Percentiles rank a stretch among this genome's conserved stretches.
Conservation (phyloP, 2,888 invertebrate genomes). For the Eristalinus aeneus region DNA sequence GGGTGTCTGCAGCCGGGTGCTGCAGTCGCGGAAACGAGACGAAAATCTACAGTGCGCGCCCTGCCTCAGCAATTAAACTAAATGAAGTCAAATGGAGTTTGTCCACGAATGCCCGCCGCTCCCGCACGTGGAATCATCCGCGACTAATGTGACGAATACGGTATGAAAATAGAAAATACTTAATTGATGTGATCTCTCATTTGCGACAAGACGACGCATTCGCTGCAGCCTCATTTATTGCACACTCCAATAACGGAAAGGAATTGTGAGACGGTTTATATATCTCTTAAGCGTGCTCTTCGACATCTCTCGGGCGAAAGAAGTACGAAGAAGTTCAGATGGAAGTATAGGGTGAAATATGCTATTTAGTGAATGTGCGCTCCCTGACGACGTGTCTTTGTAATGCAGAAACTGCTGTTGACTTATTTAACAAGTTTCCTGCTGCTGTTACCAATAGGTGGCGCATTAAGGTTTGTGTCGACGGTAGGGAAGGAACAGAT, state of each 20-base stretch:
- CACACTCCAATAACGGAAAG: conserved; percentile 6
- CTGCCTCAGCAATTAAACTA: conserved; percentile 52
- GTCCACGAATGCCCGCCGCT: too few relatives aligned
- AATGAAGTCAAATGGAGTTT: conserved; percentile 66
- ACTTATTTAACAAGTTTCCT: too few relatives aligned
- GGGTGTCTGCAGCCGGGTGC: background rate
- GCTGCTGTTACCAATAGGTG: too few relatives aligned
- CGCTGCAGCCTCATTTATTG: conserved; percentile 20
- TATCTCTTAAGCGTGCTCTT: background rate
- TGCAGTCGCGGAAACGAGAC: conserved; percentile 42
- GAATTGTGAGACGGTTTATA: conserved; percentile 8
- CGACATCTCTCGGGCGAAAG: background rate
- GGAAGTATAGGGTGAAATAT: background rate
- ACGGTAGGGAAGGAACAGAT: too few relatives aligned
- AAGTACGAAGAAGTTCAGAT: background rate
- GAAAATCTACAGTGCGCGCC: conserved; percentile 18
- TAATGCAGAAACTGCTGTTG: too few relatives aligned
- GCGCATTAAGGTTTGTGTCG: too few relatives aligned
- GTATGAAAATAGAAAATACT: conserved; percentile 56
- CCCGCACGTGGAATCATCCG: conserved; percentile 31
- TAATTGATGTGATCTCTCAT: conserved; percentile 55
- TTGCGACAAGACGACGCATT: conserved; percentile 15
- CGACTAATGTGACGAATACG: conserved; percentile 53
- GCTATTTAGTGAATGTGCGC: too few relatives aligned
- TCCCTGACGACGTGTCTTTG: too few relatives aligned